Conservation (phyloP, 2,888 invertebrate genomes). For the Chymomyza amoena region DNA sequence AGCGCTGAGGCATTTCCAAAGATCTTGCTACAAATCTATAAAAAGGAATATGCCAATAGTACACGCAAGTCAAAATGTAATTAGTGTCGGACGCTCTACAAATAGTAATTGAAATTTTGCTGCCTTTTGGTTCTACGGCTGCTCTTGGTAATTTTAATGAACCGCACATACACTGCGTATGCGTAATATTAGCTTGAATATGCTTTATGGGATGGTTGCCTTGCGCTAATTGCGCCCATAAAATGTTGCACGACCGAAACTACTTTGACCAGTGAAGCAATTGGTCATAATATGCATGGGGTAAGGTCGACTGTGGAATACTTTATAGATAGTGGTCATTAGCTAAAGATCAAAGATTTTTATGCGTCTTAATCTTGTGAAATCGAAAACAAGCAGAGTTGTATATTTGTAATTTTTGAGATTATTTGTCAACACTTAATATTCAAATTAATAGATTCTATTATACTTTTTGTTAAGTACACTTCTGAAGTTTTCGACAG, state of each 20-base stretch:
- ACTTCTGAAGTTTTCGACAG: no score
- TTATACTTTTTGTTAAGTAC: no score
- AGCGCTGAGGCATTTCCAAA: conserved; percentile 98
- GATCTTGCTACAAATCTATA: conserved; percentile 95
- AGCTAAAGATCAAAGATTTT: no score
- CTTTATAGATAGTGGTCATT: background rate
- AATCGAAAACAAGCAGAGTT: background rate
- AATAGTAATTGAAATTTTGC: conserved; percentile 37
- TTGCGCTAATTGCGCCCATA: conserved; percentile 27
- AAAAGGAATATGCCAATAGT: conserved; percentile 50
- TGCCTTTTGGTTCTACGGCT: conserved; percentile 11
- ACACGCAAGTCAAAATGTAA: conserved; percentile 50
- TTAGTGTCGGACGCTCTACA: conserved; percentile 44
- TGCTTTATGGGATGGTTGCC: background rate
- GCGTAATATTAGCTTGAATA: conserved; percentile 35
- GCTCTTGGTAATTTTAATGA: conserved; percentile 48
- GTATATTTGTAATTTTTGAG: no score
- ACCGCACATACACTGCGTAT: conserved; percentile 50
- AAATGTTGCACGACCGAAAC: background rate
- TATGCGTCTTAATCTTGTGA: background rate
- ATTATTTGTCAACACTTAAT: no score
- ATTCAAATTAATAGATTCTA: no score
- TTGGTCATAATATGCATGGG: background rate
- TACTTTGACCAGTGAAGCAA: background rate
- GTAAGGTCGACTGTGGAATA: background rate